Base-by-base conservation (phyloP, 2,888 invertebrate genomes). In the Pammene aurita region DNA sequence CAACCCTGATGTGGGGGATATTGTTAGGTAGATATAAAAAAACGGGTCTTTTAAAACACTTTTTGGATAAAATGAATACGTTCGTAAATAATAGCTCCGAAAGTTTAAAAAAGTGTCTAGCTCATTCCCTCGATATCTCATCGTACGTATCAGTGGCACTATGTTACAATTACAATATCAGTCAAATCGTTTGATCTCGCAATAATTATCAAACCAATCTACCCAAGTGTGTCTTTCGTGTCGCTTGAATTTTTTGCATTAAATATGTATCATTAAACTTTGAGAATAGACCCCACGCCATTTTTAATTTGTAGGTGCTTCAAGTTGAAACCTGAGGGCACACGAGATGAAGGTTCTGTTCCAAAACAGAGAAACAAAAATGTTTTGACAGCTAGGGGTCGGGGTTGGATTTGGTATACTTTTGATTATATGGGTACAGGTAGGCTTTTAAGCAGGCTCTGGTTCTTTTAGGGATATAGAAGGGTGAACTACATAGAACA, bases 291-390 rank as follows among this genome's bases (percentile, higher is more conserved):
- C 60, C 65, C 56, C 71, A 76, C 66, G 70, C 75, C 76, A 80
- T 89, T 90, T 90, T 90, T 91, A 90, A 90, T 90, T 90, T 90
- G 87, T 69, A 60, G 58, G 69, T 90, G 89, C 90, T 89, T 87
- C 82, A 90, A 90, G 90, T 86, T 66, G 62, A 67, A 72, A 72
- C 72, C 70, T 66, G 72, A 72, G 72, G 66, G 81, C 79, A 80
- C 75, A 77, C 46, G 79, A 79, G 78, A 78, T 74, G 77, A 77
- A 80, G 81, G 85, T 79, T 82, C 78, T 78, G 74, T 78, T 80
- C 75, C 78, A 76, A 79, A 81, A 78, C 73, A 75, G 57, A 62
- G 38, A 57, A 75, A 80, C 50, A 72, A 80, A 81, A 82, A 81
- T 87, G 87, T 88, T 90, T 86, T 87, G 86, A 85, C 87, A 86